These are phyloP conservation scores for Mesoclemmys tuberculata DNA, from an alignment of 2,113 vertebrate species.

Conservation along the genomic window DNA sequence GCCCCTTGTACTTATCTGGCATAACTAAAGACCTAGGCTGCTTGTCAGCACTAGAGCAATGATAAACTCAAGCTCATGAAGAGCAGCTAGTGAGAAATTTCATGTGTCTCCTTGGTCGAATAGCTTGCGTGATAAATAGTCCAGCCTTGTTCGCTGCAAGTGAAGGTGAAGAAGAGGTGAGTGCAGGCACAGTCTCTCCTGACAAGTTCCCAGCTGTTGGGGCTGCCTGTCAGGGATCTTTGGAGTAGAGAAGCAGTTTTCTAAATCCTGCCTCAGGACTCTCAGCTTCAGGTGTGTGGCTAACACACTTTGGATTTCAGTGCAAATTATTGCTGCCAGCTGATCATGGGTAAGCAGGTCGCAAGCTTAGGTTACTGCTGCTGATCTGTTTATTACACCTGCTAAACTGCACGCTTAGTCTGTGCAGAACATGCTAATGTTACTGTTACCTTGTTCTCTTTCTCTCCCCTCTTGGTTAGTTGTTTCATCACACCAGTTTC, in stretches of 20 bases:
- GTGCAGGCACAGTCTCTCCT: not conserved
- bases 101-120: not conserved
- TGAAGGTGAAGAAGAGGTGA: not conserved
- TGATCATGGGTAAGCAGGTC: not conserved
- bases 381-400: not conserved
- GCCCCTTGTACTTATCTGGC: not conserved
- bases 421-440: not conserved
- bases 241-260: not conserved
- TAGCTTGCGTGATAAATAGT: not conserved
- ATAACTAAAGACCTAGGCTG: not conserved
- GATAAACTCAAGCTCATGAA: conserved; percentile 16
- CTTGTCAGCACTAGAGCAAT: conserved; percentile 18
- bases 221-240: not conserved
- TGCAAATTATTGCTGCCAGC: not conserved
- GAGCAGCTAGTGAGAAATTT: rapidly evolving
- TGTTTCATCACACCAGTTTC: not conserved
- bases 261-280: not conserved
- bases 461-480: not conserved
- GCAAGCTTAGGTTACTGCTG: not conserved
- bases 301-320: rapidly evolving
- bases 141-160: not conserved
- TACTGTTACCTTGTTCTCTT: not conserved
- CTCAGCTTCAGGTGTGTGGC: conserved; percentile 37
- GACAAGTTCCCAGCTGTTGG: rapidly evolving
- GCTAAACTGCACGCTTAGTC: not conserved